Conservation (phyloP, 92 coral and sea anemone species). For the Phenganax subtilis region DNA sequence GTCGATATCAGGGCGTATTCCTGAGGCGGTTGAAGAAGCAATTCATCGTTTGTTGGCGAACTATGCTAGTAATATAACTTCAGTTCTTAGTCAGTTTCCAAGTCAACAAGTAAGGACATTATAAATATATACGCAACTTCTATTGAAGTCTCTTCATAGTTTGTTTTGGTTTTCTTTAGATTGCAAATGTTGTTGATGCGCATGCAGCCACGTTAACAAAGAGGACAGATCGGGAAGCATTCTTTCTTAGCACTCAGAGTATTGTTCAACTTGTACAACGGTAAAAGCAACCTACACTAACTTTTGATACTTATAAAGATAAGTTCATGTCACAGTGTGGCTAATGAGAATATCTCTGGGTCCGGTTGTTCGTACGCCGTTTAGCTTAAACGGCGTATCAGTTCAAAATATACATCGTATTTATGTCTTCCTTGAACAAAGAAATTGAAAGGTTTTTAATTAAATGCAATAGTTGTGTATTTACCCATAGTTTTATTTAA, state of each 20-base stretch:
- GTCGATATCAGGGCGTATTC: conserved; percentile 90
- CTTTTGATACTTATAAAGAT: neutral
- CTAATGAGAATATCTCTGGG: too few relatives aligned
- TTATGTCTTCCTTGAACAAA: too few relatives aligned
- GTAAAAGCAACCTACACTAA: conserved; percentile 39
- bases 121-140: neutral
- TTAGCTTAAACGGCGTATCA: too few relatives aligned
- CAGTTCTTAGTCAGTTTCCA: conserved; percentile 90
- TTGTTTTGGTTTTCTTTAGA: conserved; percentile 40
- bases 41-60: conserved; percentile 75
- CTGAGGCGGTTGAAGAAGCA: conserved; percentile 68
- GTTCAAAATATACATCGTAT: too few relatives aligned
- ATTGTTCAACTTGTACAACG: conserved; percentile 96
- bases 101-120: conserved; percentile 72
- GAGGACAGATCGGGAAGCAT: conserved; percentile 83
- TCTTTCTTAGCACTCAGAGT: conserved; percentile 88
- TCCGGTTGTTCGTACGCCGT: too few relatives aligned
- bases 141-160: neutral
- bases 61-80: conserved; percentile 91
- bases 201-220: conserved; percentile 90
- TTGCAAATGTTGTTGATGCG: conserved; percentile 97
- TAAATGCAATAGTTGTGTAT: too few relatives aligned
- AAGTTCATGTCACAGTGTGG: neutral
- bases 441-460: too few relatives aligned
- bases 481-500: too few relatives aligned